phyloP scores from a whole-genome alignment of 1,140 invertebrate species.

The Drosophila carrolli region DNA sequence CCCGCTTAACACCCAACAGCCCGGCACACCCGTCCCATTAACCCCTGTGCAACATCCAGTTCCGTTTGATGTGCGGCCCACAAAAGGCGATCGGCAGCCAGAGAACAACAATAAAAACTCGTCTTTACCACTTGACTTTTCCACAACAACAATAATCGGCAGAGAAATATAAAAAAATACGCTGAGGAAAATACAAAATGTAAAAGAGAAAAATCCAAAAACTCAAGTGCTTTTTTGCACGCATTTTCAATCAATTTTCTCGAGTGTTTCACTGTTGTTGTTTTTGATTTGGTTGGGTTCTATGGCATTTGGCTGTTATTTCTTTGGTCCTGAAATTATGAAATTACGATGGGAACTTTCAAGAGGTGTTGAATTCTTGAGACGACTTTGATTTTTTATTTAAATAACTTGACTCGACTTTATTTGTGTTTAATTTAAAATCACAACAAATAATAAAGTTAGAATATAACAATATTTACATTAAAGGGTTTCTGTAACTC shows the following conservation, averaged over 20 bases:
- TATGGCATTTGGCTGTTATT: constrained; percentile 3
- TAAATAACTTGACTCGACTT: neutral
- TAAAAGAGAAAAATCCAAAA: constrained; percentile 14
- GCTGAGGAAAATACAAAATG: neutral
- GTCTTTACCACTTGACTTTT: constrained; percentile 26
- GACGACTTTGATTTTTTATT: neutral
- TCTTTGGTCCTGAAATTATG: neutral
- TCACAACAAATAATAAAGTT: too few species aligned
- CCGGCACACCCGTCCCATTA: neutral
- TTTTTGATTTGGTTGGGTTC: constrained; percentile 8
- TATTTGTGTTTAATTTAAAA: too few species aligned
- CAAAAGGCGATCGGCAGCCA: constrained; percentile 55
- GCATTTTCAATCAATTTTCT: constrained; percentile 68
- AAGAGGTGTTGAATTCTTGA: constrained; percentile 10
- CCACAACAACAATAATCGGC: constrained; percentile 13
- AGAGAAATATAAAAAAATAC: constrained; percentile 1
- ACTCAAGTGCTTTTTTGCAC: constrained; percentile 50
- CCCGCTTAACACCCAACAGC: neutral
- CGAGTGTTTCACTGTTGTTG: constrained; percentile 16
- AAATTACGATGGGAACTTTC: constrained; percentile 1
- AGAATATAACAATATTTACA: too few species aligned
- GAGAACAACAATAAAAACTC: constrained; percentile 27
- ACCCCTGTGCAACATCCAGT: constrained; percentile 14
- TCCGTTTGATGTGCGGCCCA: constrained; percentile 55
- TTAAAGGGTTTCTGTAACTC: too few species aligned